phyloP scores from a whole-genome alignment of 2,888 invertebrate species.

The Chymomyza caudatula region DNA sequence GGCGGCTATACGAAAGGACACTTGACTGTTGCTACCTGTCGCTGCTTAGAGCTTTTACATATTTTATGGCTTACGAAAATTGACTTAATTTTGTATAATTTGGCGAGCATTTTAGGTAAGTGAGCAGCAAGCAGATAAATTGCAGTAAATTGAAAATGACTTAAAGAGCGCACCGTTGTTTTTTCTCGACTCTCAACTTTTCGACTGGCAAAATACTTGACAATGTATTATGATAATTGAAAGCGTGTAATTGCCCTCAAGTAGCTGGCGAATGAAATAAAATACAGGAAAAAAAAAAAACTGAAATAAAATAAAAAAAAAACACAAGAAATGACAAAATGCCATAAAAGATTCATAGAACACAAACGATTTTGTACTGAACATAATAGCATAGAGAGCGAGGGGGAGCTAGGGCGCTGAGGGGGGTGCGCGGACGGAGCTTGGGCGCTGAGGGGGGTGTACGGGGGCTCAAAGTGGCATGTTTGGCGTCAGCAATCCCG shows the following conservation, averaged over 20 bases:
- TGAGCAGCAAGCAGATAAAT: conserved; percentile 5
- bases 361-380: conserved; percentile 13
- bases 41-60: conserved; percentile 48
- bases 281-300: not conserved
- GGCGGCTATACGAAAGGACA: conserved; percentile 32
- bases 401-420: too few relatives aligned
- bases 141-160: conserved; percentile 51
- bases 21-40: conserved; percentile 26
- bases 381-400: conserved; percentile 27
- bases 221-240: conserved; percentile 73
- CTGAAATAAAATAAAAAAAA: conserved; percentile 7
- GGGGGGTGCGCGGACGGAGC: too few relatives aligned
- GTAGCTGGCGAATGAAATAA: conserved; percentile 36
- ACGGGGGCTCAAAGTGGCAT: too few relatives aligned
- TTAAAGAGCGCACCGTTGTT: conserved; percentile 16
- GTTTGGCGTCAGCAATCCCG: not conserved
- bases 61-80: conserved; percentile 65
- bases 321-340: conserved; percentile 22
- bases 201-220: conserved; percentile 28
- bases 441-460: not conserved
- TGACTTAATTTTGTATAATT: conserved; percentile 68
- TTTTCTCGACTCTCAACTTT: not conserved
- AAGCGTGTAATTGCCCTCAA: conserved; percentile 73
- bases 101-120: conserved; percentile 20
- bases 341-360: conserved; percentile 66